phyloP scores from a whole-genome alignment of 2,113 vertebrate genomes.

The Peromyscus maniculatus region DNA sequence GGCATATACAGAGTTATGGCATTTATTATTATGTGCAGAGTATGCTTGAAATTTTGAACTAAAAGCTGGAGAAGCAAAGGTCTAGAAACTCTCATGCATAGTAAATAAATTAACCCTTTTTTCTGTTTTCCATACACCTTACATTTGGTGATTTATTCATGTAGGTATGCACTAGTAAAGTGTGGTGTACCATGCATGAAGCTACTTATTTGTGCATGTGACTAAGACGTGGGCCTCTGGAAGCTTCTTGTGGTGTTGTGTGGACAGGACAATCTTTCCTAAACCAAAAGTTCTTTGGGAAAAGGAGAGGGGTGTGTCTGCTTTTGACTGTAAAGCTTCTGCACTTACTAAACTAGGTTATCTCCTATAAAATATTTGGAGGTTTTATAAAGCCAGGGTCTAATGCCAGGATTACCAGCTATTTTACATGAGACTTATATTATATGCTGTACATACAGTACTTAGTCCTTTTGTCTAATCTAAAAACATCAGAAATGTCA shows the following conservation, averaged over 20 bases:
- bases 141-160: slow-evolving; percentile 41
- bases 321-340: slow-evolving; percentile 76
- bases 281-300: slow-evolving; percentile 42
- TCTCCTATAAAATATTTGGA: slow-evolving; percentile 54
- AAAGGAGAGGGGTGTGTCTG: slow-evolving; percentile 33
- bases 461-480: slow-evolving; percentile 67
- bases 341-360: slow-evolving; percentile 65
- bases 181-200: not conserved
- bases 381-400: slow-evolving; percentile 58
- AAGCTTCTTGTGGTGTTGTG: not conserved
- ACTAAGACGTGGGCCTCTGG: not conserved
- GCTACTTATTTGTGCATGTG: not conserved
- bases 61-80: slow-evolving; percentile 71
- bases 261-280: slow-evolving; percentile 42
- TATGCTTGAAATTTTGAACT: slow-evolving; percentile 76
- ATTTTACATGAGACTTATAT: slow-evolving; percentile 59
- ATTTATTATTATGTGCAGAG: slow-evolving; percentile 74
- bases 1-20: slow-evolving; percentile 67
- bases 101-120: slow-evolving; percentile 77
- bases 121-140: slow-evolving; percentile 21
- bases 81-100: slow-evolving; percentile 71
- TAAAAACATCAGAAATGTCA: slow-evolving; percentile 71
- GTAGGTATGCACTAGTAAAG: not conserved
- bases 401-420: slow-evolving; percentile 75
- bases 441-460: slow-evolving; percentile 37